These are phyloP conservation scores for Phenganax stokvisi DNA, from an alignment of 92 coral and sea anemone species.

Conservation along the genomic window DNA sequence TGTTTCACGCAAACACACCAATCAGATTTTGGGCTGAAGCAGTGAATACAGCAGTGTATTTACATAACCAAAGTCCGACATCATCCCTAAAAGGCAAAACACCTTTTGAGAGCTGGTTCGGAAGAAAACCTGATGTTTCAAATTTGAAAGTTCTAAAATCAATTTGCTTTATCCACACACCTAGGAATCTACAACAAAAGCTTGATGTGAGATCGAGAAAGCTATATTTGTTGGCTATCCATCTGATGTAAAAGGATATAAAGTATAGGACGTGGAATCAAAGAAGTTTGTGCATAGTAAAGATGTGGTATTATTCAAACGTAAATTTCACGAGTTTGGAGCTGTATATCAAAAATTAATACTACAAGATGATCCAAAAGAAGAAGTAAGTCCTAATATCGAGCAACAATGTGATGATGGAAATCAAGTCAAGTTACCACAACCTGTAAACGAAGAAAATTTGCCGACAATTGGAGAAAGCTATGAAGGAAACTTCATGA, in stretches of 20 bases:
- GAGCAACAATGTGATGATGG: too few relatives aligned
- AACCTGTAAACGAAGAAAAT: neutral
- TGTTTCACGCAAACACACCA: constrained; percentile 28
- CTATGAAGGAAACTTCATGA: constrained; percentile 12
- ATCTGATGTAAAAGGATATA: constrained; percentile 26
- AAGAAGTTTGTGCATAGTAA: neutral
- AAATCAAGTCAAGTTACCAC: neutral
- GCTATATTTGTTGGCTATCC: constrained; percentile 38
- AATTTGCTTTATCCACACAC: constrained; percentile 49
- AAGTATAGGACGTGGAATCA: constrained; percentile 12
- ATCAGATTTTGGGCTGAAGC: constrained; percentile 46
- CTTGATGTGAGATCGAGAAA: constrained; percentile 34
- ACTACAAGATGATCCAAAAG: neutral
- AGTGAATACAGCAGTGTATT: constrained; percentile 34
- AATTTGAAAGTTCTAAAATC: constrained; percentile 57
- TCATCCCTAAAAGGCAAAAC: neutral
- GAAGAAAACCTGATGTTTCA: constrained; percentile 46
- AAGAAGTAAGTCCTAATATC: too few relatives aligned
- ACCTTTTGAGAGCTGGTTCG: constrained; percentile 30
- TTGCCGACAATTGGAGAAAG: constrained; percentile 13
- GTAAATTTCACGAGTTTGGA: neutral
- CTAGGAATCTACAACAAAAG: constrained; percentile 43
- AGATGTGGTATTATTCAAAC: neutral
- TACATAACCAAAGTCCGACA: constrained; percentile 39
- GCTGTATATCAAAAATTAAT: neutral